Percentiles rank a stretch among this genome's conserved stretches.
Evolutionary conservation across 1,140 invertebrate genomes (phyloP).

Genomic region (Schmidtea mediterranea): DNA sequence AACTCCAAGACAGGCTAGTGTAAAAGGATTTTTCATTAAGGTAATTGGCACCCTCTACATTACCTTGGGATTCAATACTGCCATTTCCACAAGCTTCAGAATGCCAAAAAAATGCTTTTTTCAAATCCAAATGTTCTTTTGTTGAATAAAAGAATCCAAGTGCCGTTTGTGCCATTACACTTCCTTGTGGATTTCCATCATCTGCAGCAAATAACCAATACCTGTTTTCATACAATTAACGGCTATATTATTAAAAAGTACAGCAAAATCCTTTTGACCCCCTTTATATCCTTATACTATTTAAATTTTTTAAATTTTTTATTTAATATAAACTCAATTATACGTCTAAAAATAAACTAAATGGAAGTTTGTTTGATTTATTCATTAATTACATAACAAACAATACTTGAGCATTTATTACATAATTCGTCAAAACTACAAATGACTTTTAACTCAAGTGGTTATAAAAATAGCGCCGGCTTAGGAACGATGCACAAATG

Average conservation of each 20-base stretch:
- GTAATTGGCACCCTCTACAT: too few relatives aligned
- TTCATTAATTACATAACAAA: too few relatives aligned
- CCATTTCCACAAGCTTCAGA: slow-evolving; percentile 27
- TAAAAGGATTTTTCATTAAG: too few relatives aligned
- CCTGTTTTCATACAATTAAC: slow-evolving; percentile 11
- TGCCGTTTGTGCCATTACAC: slow-evolving; percentile 20
- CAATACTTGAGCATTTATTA: too few relatives aligned
- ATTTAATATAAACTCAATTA: too few relatives aligned
- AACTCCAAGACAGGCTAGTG: slow-evolving; percentile 23
- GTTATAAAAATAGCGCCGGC: too few relatives aligned
- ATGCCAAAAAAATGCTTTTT: slow-evolving; percentile 26
- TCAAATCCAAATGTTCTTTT: slow-evolving; percentile 14
- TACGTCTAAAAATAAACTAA: too few relatives aligned
- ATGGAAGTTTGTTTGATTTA: too few relatives aligned
- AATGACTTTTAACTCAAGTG: too few relatives aligned
- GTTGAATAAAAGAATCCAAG: slow-evolving; percentile 25
- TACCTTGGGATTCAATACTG: slow-evolving; percentile 26
- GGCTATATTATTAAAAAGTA: not conserved
- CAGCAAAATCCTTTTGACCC: not conserved
- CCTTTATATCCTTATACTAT: too few relatives aligned
- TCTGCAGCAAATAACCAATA: slow-evolving; percentile 24
- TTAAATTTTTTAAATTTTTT: too few relatives aligned
- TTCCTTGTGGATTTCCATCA: slow-evolving; percentile 21
- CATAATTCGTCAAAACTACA: not conserved
- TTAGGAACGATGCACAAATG: too few relatives aligned